phyloP scores from a whole-genome alignment of 2,888 invertebrate genomes.

The Taenaris catops region DNA sequence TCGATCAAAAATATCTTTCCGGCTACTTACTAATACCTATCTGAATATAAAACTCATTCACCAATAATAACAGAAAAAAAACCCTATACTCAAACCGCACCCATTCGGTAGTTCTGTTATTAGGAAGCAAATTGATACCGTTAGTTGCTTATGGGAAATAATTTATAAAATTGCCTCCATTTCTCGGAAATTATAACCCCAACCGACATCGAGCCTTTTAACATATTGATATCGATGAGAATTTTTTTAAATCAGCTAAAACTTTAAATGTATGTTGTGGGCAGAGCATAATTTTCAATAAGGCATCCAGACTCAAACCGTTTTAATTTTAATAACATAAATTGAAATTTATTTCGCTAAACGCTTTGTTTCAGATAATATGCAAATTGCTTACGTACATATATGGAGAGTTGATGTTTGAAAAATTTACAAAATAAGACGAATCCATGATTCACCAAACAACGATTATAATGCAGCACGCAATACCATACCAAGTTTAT shows the following conservation, averaged over 20 bases:
- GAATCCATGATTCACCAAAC: conserved; percentile 8
- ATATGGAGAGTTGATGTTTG: conserved; percentile 1
- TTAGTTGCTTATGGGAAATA: conserved; percentile 8
- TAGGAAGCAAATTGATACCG: conserved; percentile 10
- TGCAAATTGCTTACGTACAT: background rate
- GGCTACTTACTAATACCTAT: no score
- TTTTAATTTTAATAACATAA: background rate
- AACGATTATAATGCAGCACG: conserved; percentile 4
- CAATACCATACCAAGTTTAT: background rate
- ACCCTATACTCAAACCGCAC: background rate
- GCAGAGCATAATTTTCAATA: conserved; percentile 5
- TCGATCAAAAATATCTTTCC: no score
- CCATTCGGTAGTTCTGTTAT: conserved; percentile 4
- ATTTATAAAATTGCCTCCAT: conserved; percentile 2
- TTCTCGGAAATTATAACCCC: conserved; percentile 8
- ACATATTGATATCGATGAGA: no score
- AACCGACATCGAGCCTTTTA: background rate
- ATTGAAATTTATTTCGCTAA: conserved; percentile 4
- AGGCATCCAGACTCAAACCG: background rate
- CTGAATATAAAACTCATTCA: no score
- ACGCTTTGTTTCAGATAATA: background rate
- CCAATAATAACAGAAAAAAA: background rate
- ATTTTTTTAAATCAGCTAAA: no score
- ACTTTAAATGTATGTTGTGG: no score
- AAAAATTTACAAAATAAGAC: conserved; percentile 2